Evolutionary conservation across 2,113 vertebrate genomes (phyloP), one percentile per base, ranked within the genome.

Genomic region (Mobula hypostoma): DNA sequence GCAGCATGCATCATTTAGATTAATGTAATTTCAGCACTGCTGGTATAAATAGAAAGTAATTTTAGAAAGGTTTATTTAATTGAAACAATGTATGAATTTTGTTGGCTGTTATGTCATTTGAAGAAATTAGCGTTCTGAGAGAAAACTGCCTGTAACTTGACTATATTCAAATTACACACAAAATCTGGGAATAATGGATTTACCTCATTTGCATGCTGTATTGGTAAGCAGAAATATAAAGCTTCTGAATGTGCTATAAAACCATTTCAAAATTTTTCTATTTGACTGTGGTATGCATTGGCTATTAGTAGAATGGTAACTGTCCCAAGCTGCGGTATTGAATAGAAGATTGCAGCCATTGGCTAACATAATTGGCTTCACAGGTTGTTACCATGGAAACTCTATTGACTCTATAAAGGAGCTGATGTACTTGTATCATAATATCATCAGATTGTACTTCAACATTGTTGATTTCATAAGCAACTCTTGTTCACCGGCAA

Each of bases 331-430:
- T 94, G 95, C 80, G 19, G 95, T 91, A 32, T 27, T 95, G 95
- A 95, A 95, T 95, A 94, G 95, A 94, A 95, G 76, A 94, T 95
- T 95, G 95, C 96, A 94, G 95, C 95, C 95, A 94, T 94, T 78
- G 94, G 94, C 95, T 96, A 96, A 95, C 96, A 96, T 96, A 95
- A 96, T 96, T 88, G 94, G 95, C 96, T 97, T 97, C 95, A 95
- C 96, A 97, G 96, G 95, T 95, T 32, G 97, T 99, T 96, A 92
- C 97, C 96, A 98, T 98, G 97, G 98, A 95, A 97, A 99, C 97
- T 61, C 95, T 95, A 96, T 96, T 97, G 97, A 97, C 97, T 96
- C 95, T 96, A 96, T 94, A 91, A 96, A 96, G 95, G 95, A 94
- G 96, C 96, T 94, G 95, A 96, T 94, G 95, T 96, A 96, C 96